Percentiles rank a stretch among this genome's conserved stretches.
Conservation (phyloP, 2,888 invertebrate species). For the Neoscelio sp. region DNA sequence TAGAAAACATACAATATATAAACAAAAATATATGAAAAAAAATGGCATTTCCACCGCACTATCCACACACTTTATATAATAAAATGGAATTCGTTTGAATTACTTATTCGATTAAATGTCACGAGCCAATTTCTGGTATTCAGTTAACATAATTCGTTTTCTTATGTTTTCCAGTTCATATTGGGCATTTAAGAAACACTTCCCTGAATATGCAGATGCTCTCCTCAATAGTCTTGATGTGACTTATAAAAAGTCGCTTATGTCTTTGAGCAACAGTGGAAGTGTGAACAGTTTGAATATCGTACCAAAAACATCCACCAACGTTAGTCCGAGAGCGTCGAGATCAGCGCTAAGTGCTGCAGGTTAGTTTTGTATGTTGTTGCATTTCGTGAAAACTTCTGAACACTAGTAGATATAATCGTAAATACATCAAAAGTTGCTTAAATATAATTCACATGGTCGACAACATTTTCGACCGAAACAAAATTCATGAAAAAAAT, state of each 20-base stretch:
- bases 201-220: constrained; percentile 94
- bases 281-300: constrained; percentile 84
- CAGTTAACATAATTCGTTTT: too few species aligned
- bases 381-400: too few species aligned
- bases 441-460: too few species aligned
- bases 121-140: too few species aligned
- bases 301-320: constrained; percentile 81
- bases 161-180: constrained; percentile 87
- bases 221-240: constrained; percentile 93
- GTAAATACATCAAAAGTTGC: too few species aligned
- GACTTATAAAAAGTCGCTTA: constrained; percentile 88
- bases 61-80: too few species aligned
- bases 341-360: constrained; percentile 82
- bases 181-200: constrained; percentile 94
- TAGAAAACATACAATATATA: not conserved
- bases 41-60: too few species aligned
- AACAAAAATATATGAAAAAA: not conserved
- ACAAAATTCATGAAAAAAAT: too few species aligned
- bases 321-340: constrained; percentile 81
- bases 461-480: too few species aligned
- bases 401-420: too few species aligned
- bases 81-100: too few species aligned
- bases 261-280: constrained; percentile 85
- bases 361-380: constrained; percentile 78
- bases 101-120: too few species aligned